Percentiles rank a stretch among this genome's conserved stretches.
phyloP scores from a whole-genome alignment of 1,140 invertebrate species.

The Drosophila albomicans region DNA sequence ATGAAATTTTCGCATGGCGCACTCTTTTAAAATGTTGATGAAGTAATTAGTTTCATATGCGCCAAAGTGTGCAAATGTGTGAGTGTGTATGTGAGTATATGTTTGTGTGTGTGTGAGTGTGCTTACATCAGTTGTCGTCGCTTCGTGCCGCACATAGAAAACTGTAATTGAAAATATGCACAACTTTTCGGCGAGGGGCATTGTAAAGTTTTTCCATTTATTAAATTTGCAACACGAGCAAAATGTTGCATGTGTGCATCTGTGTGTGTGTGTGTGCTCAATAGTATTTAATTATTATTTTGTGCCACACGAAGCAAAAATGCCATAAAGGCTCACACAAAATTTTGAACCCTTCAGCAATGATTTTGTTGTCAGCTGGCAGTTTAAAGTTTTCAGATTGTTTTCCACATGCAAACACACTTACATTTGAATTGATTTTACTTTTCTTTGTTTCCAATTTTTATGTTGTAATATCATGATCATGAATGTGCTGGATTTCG shows the following conservation, averaged over 20 bases:
- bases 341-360: slow-evolving; percentile 23
- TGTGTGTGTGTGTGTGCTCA: slow-evolving; percentile 12
- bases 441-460: slow-evolving; percentile 14
- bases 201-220: slow-evolving; percentile 77
- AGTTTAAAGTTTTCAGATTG: slow-evolving; percentile 31
- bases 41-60: slow-evolving; percentile 80
- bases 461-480: neutral
- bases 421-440: slow-evolving; percentile 6
- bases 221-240: slow-evolving; percentile 70
- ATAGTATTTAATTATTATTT: slow-evolving; percentile 63
- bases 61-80: slow-evolving; percentile 16
- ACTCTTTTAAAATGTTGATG: slow-evolving; percentile 73
- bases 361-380: slow-evolving; percentile 40
- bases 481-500: slow-evolving; percentile 42
- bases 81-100: slow-evolving; percentile 19
- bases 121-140: slow-evolving; percentile 27
- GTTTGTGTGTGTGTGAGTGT: slow-evolving; percentile 23
- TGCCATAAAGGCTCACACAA: slow-evolving; percentile 10
- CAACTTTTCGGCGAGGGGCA: slow-evolving; percentile 58
- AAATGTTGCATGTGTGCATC: slow-evolving; percentile 12
- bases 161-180: slow-evolving; percentile 76
- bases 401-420: neutral
- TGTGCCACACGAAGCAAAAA: slow-evolving; percentile 23
- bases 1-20: slow-evolving; percentile 49
- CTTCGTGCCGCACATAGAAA: slow-evolving; percentile 55